Conservation (phyloP, 2,797 vertebrate genomes). For the Eidolon dupreanum region DNA sequence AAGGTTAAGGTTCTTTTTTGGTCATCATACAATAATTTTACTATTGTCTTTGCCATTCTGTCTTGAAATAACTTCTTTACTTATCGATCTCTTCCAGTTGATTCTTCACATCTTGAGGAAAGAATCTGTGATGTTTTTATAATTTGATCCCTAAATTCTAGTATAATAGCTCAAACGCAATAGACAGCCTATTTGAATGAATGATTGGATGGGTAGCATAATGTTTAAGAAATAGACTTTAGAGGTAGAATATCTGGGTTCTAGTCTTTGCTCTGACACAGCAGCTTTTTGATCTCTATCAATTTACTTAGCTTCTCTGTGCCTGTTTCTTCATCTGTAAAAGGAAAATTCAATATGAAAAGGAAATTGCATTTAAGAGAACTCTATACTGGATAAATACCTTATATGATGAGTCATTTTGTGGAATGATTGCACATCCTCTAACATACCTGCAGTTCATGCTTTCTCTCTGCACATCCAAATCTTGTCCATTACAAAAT, state of each 20-base stretch:
- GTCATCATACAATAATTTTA: background rate
- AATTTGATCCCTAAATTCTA: background rate
- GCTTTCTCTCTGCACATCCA: background rate
- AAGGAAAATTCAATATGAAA: background rate
- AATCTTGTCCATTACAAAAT: background rate
- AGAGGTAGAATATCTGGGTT: background rate
- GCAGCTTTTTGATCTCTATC: background rate
- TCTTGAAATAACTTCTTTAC: background rate
- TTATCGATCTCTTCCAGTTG: background rate
- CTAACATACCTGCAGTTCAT: background rate
- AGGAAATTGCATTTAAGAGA: background rate
- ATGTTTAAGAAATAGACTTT: background rate
- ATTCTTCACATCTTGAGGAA: background rate
- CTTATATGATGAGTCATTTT: background rate
- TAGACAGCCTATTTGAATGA: background rate
- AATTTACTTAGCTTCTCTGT: background rate
- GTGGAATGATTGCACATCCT: background rate
- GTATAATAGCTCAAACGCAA: background rate
- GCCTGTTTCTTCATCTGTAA: background rate
- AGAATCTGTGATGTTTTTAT: background rate
- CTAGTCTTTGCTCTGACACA: background rate
- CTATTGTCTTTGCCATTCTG: background rate
- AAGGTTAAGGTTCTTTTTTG: background rate
- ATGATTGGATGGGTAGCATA: no score
- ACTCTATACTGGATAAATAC: background rate